Base-by-base conservation (phyloP, 30 jellyfish, hydroid and myxozoan species). In the Clytia hemisphaerica region DNA sequence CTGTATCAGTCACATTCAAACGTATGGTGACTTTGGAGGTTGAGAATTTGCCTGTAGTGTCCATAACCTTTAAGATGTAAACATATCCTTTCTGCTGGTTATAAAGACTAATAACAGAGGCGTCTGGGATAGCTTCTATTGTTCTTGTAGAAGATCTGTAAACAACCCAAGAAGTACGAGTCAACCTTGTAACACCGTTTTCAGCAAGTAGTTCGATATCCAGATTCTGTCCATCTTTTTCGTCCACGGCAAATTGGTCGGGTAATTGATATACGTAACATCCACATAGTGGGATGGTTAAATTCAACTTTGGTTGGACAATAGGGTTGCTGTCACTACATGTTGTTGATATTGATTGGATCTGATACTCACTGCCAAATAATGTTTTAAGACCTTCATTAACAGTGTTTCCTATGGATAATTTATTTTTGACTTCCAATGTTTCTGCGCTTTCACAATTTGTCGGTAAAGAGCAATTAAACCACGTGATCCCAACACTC, bases 91-190 rank as follows among this genome's bases (percentile, higher is more conserved):
- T 88, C 94, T 7, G 71, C n/a, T 16, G 37, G 19, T 31, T 60
- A 71, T 12, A 55, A 51, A 0, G 94, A 49, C 34, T 75, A 9
- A 80, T 54, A 45, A 78, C 54, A 35, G 66, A 34, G 61, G 78
- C 92, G 4, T 72, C 27, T 9, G 98, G 98, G 6, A 79, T 55
- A 3, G 92, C 88, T 25, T 75, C 59, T 1, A 90, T 70, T 61
- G 68, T 92, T 10, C 64, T 73, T 18, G 87, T 37, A n/a, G 84
- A 36, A 30, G 48, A 61, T 33, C 82, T 75, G 54, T 68, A 77
- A 29, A 49, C 85, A 1, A 90, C 44, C 98, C 98, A 90, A 4
- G 93, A 88, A 36, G 38, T 77, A 7, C 87, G 35, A 1, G 82
- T 57, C 6, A 78, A 31, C n/a, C n/a, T n/a, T 12, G 42, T 16